These are phyloP conservation scores for Timandra comae DNA, from an alignment of 2,888 invertebrate species.

Conservation along the genomic window DNA sequence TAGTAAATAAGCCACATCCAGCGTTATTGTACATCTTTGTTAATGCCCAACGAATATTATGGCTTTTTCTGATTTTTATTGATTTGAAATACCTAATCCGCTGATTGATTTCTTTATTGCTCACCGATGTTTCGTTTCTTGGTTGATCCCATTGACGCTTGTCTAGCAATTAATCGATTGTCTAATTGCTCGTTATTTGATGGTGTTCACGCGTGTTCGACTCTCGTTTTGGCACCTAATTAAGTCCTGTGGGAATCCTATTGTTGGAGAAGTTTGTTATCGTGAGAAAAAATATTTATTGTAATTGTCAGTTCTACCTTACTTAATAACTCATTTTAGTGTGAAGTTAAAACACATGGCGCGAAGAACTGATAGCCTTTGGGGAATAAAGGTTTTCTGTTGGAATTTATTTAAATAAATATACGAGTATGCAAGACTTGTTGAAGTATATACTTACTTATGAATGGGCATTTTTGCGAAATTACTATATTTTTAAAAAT, in stretches of 20 bases:
- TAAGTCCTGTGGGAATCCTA: constrained; percentile 59
- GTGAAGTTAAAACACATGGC: no score
- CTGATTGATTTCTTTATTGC: constrained; percentile 77
- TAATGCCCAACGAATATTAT: constrained; percentile 48
- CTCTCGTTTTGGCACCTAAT: constrained; percentile 69
- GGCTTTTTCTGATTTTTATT: constrained; percentile 70
- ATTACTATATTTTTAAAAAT: no score
- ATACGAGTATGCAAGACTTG: no score
- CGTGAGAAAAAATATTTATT: constrained; percentile 27
- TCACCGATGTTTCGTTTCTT: constrained; percentile 49
- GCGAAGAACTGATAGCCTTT: no score
- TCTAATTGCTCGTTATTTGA: constrained; percentile 62
- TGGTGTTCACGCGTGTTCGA: constrained; percentile 60
- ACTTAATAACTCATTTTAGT: constrained; percentile 10
- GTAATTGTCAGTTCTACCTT: no score
- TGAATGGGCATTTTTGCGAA: no score
- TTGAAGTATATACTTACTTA: no score
- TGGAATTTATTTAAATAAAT: no score
- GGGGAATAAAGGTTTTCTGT: no score
- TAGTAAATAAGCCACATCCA: constrained; percentile 43
- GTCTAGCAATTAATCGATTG: constrained; percentile 63
- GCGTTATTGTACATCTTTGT: constrained; percentile 28
- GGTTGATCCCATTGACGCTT: constrained; percentile 64
- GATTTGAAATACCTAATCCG: constrained; percentile 74
- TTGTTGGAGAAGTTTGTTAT: constrained; percentile 25